Conservation (phyloP, 2,113 vertebrate species). For the Crocuta crocuta region DNA sequence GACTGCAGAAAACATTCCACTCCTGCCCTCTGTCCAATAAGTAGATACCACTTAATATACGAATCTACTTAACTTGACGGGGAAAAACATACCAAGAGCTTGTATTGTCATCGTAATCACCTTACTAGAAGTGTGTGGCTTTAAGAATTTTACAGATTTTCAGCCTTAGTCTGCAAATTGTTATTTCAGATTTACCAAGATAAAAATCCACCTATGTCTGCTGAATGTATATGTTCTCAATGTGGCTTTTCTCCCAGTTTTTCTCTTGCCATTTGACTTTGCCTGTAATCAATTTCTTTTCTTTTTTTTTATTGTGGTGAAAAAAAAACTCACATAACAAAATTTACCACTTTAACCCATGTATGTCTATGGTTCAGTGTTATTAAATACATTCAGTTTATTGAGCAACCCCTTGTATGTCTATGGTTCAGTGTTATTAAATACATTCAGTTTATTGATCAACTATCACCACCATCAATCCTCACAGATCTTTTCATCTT, state of each 20-base stretch:
- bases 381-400: neutral
- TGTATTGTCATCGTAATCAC: neutral
- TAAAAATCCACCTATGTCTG: constrained; percentile 43
- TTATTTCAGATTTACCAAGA: constrained; percentile 50
- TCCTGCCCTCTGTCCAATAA: neutral
- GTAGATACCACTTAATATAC: constrained; percentile 50
- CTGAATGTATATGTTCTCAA: neutral
- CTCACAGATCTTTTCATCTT: neutral
- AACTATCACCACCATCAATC: neutral
- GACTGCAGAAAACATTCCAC: neutral
- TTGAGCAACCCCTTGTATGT: neutral
- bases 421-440: neutral
- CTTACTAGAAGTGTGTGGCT: constrained; percentile 57
- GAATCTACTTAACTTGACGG: neutral
- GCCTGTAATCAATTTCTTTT: neutral
- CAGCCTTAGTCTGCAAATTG: constrained; percentile 52
- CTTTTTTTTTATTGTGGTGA: neutral
- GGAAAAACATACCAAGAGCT: neutral
- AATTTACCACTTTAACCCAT: neutral
- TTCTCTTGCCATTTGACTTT: too few species aligned
- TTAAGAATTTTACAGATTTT: constrained; percentile 60
- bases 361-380: neutral
- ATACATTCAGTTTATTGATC: neutral
- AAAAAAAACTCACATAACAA: neutral
- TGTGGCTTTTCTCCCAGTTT: neutral